These are phyloP conservation scores for Synanthedon formicaeformis DNA, from an alignment of 2,888 invertebrate genomes.

Conservation along the genomic window DNA sequence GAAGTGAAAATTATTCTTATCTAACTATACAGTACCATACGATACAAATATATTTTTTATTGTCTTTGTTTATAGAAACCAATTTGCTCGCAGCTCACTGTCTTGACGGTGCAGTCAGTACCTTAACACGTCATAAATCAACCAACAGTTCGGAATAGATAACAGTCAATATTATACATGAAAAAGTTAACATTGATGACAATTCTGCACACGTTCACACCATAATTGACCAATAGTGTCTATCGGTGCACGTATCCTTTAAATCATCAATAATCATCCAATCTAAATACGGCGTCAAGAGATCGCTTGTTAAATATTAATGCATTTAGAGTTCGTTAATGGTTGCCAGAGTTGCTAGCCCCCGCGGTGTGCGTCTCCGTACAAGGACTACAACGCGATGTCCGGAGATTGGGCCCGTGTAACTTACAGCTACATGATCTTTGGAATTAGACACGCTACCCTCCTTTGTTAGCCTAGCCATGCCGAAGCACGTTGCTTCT, in stretches of 20 bases:
- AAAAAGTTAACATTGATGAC: neutral
- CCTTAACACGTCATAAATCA: neutral
- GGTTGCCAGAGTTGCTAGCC: conserved; percentile 19
- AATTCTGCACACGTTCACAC: neutral
- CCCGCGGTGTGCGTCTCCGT: conserved; percentile 21
- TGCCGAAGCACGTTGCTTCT: no score
- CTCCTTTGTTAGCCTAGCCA: no score
- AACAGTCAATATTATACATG: neutral
- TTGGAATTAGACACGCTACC: neutral
- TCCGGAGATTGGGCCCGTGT: conserved; percentile 33
- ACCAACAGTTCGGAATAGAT: neutral
- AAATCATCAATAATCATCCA: conserved; percentile 7
- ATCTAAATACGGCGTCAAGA: conserved; percentile 9
- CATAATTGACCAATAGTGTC: neutral
- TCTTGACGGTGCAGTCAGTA: no score
- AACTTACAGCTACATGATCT: conserved; percentile 10
- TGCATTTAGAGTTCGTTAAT: conserved; percentile 26
- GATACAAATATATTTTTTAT: no score
- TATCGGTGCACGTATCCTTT: neutral
- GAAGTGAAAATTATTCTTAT: no score
- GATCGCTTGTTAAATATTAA: conserved; percentile 31
- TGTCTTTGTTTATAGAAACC: no score
- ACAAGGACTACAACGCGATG: conserved; percentile 38
- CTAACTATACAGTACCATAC: no score
- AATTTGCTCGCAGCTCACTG: no score